phyloP scores from a whole-genome alignment of 2,888 invertebrate genomes.

The Drosophila koepferae region DNA sequence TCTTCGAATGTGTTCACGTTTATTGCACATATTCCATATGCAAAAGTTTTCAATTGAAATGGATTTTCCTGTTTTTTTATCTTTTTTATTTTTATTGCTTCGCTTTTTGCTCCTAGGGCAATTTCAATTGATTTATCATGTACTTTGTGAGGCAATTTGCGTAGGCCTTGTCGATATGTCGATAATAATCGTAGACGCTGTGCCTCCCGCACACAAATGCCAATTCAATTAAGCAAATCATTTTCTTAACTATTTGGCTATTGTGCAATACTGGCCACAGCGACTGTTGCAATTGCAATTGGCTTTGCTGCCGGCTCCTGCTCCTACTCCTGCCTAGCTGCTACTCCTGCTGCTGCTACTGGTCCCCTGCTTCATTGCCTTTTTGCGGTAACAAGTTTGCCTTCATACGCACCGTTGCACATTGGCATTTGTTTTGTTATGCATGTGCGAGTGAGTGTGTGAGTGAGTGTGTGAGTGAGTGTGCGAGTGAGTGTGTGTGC shows the following conservation, averaged over 20 bases:
- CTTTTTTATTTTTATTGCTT: neutral
- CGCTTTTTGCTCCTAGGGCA: neutral
- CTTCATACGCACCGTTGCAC: conserved; percentile 72
- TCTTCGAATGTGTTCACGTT: neutral
- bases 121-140: conserved; percentile 5
- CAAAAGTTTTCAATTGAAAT: neutral
- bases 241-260: conserved; percentile 32
- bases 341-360: neutral
- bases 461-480: conserved; percentile 11
- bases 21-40: too few species aligned
- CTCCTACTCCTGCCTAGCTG: neutral
- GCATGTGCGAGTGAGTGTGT: conserved; percentile 18
- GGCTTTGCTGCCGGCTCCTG: conserved; percentile 2
- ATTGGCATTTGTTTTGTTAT: conserved; percentile 63
- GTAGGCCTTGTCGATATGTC: neutral
- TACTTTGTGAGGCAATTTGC: conserved; percentile 9
- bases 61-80: neutral
- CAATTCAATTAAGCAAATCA: conserved; percentile 51
- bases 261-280: conserved; percentile 18
- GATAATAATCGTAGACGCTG: conserved; percentile 2
- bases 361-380: conserved; percentile 31
- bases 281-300: conserved; percentile 20
- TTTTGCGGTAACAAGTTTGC: conserved; percentile 68
- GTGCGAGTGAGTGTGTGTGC: conserved; percentile 9
- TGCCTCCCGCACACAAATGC: conserved; percentile 18